Evolutionary conservation across 2,113 vertebrate species (phyloP), one percentile per base, ranked within the genome.

Genomic region (Erinaceus europaeus): DNA sequence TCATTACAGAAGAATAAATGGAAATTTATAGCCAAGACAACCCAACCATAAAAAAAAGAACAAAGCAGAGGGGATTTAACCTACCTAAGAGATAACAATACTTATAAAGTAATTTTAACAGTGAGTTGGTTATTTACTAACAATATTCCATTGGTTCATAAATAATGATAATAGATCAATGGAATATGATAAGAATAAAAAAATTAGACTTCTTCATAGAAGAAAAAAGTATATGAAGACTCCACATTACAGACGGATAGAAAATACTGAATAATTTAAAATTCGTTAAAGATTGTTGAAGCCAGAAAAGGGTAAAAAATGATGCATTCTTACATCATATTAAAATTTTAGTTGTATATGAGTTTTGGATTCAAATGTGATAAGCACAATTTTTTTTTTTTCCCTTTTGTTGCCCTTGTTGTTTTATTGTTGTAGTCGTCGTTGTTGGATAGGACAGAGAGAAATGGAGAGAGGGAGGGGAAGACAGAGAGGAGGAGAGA

Each of bases 231-330:
- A 62, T 38, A 64, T 34, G 34, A 3, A 76, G 15, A 71, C 9
- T 42, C 57, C 55, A 15, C 3, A 23, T 29, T 59, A 52, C 0
- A 83, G 13, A 53, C 21, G 13, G 12, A 64, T 65, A 57, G 12
- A 12, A 34, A 86, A n/a, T n/a, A n/a, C n/a, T n/a, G n/a, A 84
- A 79, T 34, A 27, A 80, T 65, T 86, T 57, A n/a, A 34, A 79
- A 48, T 32, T 74, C 4, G 65, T 71, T 23, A 62, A 90, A 64
- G 15, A 36, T 27, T 36, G 36, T 27, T 87, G 7, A 46, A 23
- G 40, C 8, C 17, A 83, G 14, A 36, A 79, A 21, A 74, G 74
- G 40, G 61, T n/a, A n/a, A 57, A 72, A 82, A 61, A 81, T 50
- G 67, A 12, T 62, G 12, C 20, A 78, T 69, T 83, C 25, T 15